phyloP scores from a whole-genome alignment of 2,113 vertebrate species.

The Mormyrus lacerda region DNA sequence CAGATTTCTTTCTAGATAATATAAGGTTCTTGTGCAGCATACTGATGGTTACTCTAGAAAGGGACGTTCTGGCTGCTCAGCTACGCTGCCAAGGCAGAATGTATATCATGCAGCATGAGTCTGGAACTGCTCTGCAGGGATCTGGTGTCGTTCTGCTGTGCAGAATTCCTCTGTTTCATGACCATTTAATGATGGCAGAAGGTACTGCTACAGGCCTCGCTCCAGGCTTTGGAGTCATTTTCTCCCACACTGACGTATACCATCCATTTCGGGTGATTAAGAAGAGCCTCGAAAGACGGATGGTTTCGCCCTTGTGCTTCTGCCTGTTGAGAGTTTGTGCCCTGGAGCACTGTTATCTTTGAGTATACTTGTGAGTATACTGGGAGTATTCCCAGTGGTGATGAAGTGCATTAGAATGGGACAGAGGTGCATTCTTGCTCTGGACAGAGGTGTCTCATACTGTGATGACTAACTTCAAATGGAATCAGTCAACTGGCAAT shows the following conservation, averaged over 20 bases:
- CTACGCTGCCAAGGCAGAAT: not conserved
- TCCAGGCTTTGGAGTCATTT: not conserved
- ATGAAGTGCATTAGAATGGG: not conserved
- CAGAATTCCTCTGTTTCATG: not conserved
- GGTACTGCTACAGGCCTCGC: not conserved
- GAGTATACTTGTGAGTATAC: not conserved
- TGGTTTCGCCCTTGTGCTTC: not conserved
- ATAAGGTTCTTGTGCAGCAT: not conserved
- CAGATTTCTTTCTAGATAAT: not conserved
- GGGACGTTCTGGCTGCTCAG: not conserved
- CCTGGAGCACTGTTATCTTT: not conserved
- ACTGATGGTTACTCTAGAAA: not conserved
- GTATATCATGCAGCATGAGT: not conserved
- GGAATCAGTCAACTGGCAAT: not conserved
- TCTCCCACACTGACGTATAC: not conserved
- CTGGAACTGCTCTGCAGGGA: not conserved
- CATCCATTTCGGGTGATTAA: not conserved
- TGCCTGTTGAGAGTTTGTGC: not conserved
- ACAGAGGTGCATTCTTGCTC: not conserved
- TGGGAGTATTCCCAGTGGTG: not conserved
- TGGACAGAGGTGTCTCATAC: not conserved
- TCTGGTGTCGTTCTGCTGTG: not conserved
- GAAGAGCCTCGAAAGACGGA: not conserved
- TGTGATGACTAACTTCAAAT: not conserved
- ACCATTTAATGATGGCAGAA: constrained; percentile 5